Conservation (phyloP, 2,888 invertebrate genomes). For the Cordilura impudica region DNA sequence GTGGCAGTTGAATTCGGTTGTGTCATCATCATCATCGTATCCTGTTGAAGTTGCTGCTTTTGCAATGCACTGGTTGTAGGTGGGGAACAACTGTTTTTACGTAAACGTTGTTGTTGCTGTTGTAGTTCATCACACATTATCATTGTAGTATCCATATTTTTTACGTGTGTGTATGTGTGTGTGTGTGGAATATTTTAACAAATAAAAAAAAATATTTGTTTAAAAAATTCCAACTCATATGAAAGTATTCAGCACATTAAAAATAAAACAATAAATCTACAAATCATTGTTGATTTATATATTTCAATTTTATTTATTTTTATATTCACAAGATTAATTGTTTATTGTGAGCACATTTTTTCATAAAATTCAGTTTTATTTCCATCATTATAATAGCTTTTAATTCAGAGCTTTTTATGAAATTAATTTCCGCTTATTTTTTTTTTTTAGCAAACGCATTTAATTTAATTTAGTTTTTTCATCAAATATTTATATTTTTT, state of each 20-base stretch:
- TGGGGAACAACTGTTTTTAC: conserved; percentile 66
- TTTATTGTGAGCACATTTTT: conserved; percentile 34
- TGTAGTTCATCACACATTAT: conserved; percentile 71
- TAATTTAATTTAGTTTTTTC: conserved; percentile 7
- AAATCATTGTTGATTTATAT: conserved; percentile 51
- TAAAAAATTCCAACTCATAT: conserved; percentile 35
- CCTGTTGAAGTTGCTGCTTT: conserved; percentile 43
- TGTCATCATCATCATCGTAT: conserved; percentile 54
- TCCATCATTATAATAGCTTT: not conserved
- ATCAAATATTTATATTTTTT: conserved; percentile 7
- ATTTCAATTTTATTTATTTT: conserved; percentile 31
- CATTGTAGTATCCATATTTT: conserved; percentile 73
- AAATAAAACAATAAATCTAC: not conserved
- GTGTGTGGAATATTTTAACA: not conserved
- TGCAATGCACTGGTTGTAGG: conserved; percentile 46
- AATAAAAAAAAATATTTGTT: not conserved
- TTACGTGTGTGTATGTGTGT: not conserved
- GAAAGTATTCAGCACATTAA: conserved; percentile 43
- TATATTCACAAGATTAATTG: conserved; percentile 44
- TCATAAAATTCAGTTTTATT: not conserved
- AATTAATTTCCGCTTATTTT: too few relatives aligned
- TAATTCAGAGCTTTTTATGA: not conserved
- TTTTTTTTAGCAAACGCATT: not conserved
- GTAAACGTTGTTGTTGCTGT: conserved; percentile 69
- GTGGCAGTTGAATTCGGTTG: conserved; percentile 41